These are phyloP conservation scores for Pterois miles DNA, from an alignment of 2,797 vertebrate genomes.

Conservation along the genomic window DNA sequence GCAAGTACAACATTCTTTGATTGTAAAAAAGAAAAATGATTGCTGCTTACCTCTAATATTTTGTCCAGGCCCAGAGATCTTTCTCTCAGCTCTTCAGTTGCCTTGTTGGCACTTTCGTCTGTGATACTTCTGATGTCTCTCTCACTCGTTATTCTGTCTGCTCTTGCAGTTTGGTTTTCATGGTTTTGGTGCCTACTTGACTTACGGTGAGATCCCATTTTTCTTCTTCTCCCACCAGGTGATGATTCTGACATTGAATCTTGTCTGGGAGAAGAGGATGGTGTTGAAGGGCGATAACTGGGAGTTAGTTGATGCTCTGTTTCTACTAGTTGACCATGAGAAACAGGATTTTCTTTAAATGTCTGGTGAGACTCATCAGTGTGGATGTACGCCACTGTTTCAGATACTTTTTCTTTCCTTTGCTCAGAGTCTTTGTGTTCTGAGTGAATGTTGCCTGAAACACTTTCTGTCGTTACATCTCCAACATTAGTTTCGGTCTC, in stretches of 20 bases:
- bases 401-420: conserved; percentile 15
- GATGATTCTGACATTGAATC: conserved; percentile 36
- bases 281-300: conserved; percentile 5
- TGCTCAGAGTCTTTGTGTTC: conserved; percentile 19
- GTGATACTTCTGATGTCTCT: not conserved
- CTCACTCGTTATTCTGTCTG: not conserved
- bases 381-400: conserved; percentile 31
- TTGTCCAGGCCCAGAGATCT: not conserved
- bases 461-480: not conserved
- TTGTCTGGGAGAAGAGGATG: conserved; percentile 9
- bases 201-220: conserved; percentile 72
- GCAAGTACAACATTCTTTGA: not conserved
- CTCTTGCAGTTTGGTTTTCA: conserved; percentile 12
- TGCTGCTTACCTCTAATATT: conserved; percentile 57
- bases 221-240: conserved; percentile 60
- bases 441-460: not conserved
- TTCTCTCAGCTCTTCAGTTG: not conserved
- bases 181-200: conserved; percentile 30
- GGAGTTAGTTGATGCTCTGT: conserved; percentile 12
- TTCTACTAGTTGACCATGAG: not conserved
- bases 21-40: not conserved
- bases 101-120: conserved; percentile 52
- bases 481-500: conserved; percentile 9
- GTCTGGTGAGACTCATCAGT: conserved; percentile 5
- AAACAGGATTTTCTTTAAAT: conserved; percentile 28